Evolutionary conservation across 2,888 invertebrate species (phyloP).

Genomic region (Lithophane ornitopus): DNA sequence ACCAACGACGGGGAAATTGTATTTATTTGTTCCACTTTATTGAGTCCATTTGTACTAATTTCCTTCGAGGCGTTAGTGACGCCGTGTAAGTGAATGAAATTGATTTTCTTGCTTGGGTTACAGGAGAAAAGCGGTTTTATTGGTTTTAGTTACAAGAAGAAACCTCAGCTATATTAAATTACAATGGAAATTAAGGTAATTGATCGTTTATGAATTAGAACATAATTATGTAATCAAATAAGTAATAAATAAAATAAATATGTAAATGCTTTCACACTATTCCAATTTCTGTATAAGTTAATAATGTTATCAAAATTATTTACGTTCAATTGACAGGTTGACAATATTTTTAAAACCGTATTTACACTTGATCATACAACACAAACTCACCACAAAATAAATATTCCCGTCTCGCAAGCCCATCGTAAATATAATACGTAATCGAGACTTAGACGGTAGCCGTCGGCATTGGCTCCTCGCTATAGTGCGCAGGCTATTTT

Average conservation of each 20-base stretch:
- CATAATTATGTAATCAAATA: neutral
- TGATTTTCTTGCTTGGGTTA: slow-evolving; percentile 41
- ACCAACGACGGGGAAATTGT: slow-evolving; percentile 57
- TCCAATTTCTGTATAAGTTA: neutral
- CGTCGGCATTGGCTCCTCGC: slow-evolving; percentile 45
- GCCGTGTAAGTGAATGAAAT: slow-evolving; percentile 51
- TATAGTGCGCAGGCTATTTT: slow-evolving; percentile 76
- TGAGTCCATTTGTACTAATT: slow-evolving; percentile 67
- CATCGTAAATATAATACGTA: slow-evolving; percentile 59
- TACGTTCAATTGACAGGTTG: neutral
- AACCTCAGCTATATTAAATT: slow-evolving; percentile 3
- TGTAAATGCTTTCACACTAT: neutral
- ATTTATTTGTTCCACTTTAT: slow-evolving; percentile 64
- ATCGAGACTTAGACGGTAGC: slow-evolving; percentile 56
- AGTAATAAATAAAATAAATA: neutral
- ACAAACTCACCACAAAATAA: slow-evolving; percentile 31
- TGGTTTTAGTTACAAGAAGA: slow-evolving; percentile 2
- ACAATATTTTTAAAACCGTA: neutral
- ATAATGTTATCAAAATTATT: neutral
- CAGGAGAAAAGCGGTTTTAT: slow-evolving; percentile 16
- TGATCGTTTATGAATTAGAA: neutral
- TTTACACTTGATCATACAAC: neutral
- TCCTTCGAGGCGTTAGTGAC: slow-evolving; percentile 49
- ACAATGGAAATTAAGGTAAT: neutral
- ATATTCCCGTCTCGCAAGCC: slow-evolving; percentile 43